These are phyloP conservation scores for Lophochroa leadbeateri DNA, from an alignment of 2,113 vertebrate species.

Conservation along the genomic window DNA sequence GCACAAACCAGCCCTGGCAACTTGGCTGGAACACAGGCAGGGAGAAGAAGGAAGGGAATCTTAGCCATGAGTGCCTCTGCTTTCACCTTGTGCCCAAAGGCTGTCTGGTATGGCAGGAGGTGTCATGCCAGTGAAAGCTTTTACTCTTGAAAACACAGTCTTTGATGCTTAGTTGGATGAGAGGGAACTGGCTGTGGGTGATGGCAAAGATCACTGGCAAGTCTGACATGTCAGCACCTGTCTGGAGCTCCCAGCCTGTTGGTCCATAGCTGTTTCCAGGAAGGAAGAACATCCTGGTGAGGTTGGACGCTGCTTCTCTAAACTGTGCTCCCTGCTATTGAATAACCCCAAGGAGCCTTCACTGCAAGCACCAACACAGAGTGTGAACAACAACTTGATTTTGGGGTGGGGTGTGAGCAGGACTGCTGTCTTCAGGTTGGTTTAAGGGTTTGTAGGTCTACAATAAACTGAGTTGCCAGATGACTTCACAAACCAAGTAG, in stretches of 20 bases:
- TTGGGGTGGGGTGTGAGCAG: fast-evolving
- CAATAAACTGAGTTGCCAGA: neutral
- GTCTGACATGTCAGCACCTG: neutral
- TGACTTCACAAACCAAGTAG: neutral
- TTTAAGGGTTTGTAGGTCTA: neutral
- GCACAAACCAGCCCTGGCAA: neutral
- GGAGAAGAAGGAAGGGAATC: neutral
- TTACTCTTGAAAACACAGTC: neutral
- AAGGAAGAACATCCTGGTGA: neutral
- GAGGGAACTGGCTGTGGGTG: neutral
- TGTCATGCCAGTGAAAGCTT: neutral
- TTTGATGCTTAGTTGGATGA: neutral
- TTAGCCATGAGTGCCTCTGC: neutral
- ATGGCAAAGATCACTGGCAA: neutral
- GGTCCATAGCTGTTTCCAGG: neutral
- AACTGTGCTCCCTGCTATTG: neutral
- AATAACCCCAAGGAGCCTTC: neutral
- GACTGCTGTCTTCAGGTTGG: neutral
- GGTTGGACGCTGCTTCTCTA: neutral
- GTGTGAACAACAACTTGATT: neutral
- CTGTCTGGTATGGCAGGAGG: neutral
- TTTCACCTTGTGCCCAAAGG: neutral
- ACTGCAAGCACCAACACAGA: neutral
- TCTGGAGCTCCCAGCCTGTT: neutral
- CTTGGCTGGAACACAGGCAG: neutral